Percentiles rank a stretch among this genome's conserved stretches.
Evolutionary conservation across 2,888 invertebrate species (phyloP).

Genomic region (Gymnoscelis rufifasciata): DNA sequence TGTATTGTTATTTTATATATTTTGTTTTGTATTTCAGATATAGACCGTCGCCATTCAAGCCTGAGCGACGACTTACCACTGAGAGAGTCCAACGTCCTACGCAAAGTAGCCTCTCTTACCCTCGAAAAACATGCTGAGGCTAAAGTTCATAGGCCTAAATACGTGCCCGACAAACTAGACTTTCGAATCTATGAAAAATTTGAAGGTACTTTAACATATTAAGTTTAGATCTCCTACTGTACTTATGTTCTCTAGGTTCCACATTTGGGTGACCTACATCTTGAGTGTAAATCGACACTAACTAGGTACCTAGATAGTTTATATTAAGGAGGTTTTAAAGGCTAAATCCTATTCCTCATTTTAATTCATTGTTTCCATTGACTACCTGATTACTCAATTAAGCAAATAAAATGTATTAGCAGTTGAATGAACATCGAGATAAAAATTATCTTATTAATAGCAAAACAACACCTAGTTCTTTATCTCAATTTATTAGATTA

Average conservation of each 20-base stretch:
- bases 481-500: constrained; percentile 46
- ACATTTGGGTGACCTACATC: no score
- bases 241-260: no score
- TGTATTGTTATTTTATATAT: no score
- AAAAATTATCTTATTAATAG: constrained; percentile 52
- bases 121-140: constrained; percentile 86
- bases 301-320: no score
- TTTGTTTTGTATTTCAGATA: constrained; percentile 47
- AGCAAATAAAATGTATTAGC: no score
- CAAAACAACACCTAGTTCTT: constrained; percentile 47
- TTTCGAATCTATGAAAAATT: constrained; percentile 93
- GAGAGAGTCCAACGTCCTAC: constrained; percentile 84
- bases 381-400: no score
- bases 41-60: constrained; percentile 68
- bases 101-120: constrained; percentile 91
- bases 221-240: background rate
- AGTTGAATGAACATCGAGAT: constrained; percentile 30
- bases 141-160: constrained; percentile 83
- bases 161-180: constrained; percentile 91
- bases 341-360: no score
- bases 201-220: constrained; percentile 80
- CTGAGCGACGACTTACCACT: constrained; percentile 65
- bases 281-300: no score
- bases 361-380: no score
- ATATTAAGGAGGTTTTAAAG: no score